Evolutionary conservation across 2,888 invertebrate species (phyloP), one percentile per base, ranked within the genome.

Genomic region (Amitus sp.): DNA sequence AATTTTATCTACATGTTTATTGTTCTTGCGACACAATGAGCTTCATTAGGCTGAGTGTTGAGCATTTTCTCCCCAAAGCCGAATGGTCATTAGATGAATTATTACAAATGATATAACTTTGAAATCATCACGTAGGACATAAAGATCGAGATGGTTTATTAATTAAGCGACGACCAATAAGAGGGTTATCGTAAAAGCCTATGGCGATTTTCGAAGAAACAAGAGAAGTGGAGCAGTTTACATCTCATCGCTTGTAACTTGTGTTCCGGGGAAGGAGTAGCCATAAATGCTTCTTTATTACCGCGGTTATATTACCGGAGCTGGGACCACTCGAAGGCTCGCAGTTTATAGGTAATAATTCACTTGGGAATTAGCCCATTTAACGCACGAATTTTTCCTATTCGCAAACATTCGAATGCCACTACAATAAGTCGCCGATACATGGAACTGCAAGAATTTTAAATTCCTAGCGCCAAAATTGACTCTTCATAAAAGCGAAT

Each of bases 261-360:
- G 54, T 61, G 42, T 64, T 64, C 58, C 58, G 56, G 50, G 54
- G 61, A 60, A 45, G 59, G 66, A 65, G 64, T 58, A 67, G 53
- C 69, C 75, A 76, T 77, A 76, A 76, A 76, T 72, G 75, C 63
- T 65, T 73, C 70, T 77, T 76, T 77, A 77, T 76, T 75, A 75
- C 75, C 60, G 63, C 70, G 71, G 72, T 76, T 75, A 77, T 77
- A 77, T 77, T 74, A 76, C 75, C 74, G 72, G 65, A 62, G 69
- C 66, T 58, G 67, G 55, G 67, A 69, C 71, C 72, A 71, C 71
- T 72, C 67, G 69, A 76, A 73, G 71, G 67, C 69, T 70, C 61
- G 65, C 67, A 58, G 75, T 77, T 76, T 76, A 77, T 77, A 73
- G 76, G 71, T 75, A 71, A 75, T 75, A 77, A 78, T 71, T 79